A percentile compares a stretch with the other conserved stretches of the same genome.
phyloP scores from a whole-genome alignment of 1,140 invertebrate genomes.

The Ostrea edulis region DNA sequence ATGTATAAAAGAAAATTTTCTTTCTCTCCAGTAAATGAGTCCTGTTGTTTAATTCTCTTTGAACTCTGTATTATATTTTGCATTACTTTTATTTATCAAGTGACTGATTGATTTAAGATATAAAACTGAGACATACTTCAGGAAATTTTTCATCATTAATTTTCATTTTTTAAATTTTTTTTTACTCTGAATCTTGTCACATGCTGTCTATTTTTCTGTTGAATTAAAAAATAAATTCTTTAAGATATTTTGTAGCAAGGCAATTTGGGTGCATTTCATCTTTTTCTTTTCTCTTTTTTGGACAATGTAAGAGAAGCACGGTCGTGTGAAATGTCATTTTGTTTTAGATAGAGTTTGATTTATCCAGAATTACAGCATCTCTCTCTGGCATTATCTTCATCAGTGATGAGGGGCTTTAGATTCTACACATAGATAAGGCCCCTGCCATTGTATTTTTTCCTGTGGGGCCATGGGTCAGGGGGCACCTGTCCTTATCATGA shows the following conservation, averaged over 20 bases:
- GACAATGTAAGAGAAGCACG: conserved; percentile 4
- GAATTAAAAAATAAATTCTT: neutral
- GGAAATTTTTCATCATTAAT: neutral
- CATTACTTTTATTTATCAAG: neutral
- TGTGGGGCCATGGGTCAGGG: neutral
- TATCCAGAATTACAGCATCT: conserved; percentile 26
- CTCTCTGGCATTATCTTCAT: conserved; percentile 16
- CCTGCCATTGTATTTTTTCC: conserved; percentile 31
- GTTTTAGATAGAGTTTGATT: conserved; percentile 29
- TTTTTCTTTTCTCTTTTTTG: conserved; percentile 21
- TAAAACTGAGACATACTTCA: neutral
- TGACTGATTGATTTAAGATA: neutral
- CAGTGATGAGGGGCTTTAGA: conserved; percentile 27
- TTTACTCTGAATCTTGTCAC: neutral
- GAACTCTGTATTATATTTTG: neutral
- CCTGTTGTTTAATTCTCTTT: conserved; percentile 16
- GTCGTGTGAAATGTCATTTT: conserved; percentile 35
- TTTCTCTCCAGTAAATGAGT: conserved; percentile 15
- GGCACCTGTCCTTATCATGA: conserved; percentile 34
- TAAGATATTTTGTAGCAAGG: neutral
- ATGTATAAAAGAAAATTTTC: conserved; percentile 14
- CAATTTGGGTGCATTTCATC: conserved; percentile 14
- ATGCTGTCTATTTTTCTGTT: neutral
- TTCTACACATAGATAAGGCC: neutral
- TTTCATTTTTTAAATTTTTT: conserved; percentile 19